These are phyloP conservation scores for Cherax quadricarinatus DNA, from an alignment of 1,140 invertebrate species.

Conservation along the genomic window DNA sequence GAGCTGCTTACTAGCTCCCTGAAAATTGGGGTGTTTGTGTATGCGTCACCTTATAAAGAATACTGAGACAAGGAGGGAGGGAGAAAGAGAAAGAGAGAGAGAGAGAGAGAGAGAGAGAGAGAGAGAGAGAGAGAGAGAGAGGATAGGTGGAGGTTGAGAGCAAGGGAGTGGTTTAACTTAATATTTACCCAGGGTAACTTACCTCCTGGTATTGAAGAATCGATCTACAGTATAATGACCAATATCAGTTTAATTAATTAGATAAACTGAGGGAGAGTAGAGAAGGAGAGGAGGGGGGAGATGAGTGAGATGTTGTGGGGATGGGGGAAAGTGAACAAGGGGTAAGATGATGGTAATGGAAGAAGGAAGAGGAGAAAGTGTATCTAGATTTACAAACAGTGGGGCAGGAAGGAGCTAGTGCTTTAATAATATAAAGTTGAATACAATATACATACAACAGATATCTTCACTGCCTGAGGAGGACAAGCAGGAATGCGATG, in stretches of 20 bases:
- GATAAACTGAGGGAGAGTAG: constrained; percentile 23
- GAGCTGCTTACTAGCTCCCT: no score
- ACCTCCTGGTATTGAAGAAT: constrained; percentile 56
- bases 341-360: background rate
- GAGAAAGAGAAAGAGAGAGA: constrained; percentile 11
- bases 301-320: background rate
- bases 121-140: background rate
- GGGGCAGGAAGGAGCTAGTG: no score
- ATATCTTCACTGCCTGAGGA: no score
- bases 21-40: no score
- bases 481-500: no score
- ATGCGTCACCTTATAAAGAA: no score
- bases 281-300: background rate
- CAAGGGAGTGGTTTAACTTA: background rate
- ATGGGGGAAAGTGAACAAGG: constrained; percentile 1
- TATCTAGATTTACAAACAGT: no score
- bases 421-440: no score
- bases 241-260: constrained; percentile 65
- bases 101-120: constrained; percentile 5
- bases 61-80: background rate
- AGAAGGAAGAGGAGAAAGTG: background rate
- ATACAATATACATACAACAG: no score
- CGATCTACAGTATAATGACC: constrained; percentile 47
- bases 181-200: background rate
- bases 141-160: background rate